These are phyloP conservation scores for Sminthopsis crassicaudata DNA, from an alignment of 2,113 vertebrate genomes.

Conservation along the genomic window DNA sequence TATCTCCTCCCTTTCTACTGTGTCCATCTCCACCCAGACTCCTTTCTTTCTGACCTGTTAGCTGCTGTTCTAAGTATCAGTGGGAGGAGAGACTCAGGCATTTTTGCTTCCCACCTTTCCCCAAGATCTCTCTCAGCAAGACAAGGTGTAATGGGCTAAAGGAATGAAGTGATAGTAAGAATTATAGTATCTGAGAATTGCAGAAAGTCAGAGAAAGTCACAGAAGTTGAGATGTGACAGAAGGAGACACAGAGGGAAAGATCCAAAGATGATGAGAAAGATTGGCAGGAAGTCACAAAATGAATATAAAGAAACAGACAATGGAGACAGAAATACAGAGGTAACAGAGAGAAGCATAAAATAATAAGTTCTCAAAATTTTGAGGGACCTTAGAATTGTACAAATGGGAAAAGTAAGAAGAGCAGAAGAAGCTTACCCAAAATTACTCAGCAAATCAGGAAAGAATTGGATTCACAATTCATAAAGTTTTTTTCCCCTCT, in stretches of 20 bases:
- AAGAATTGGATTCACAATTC: neutral
- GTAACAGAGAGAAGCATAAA: neutral
- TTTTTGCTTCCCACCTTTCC: neutral
- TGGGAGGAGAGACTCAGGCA: neutral
- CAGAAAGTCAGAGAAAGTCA: neutral
- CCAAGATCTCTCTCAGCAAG: neutral
- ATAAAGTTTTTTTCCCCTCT: neutral
- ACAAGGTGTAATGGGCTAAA: neutral
- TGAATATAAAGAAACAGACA: neutral
- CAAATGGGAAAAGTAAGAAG: neutral
- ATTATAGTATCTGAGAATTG: neutral
- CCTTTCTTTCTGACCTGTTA: neutral
- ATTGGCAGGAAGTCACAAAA: neutral
- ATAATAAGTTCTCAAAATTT: neutral
- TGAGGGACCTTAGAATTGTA: neutral
- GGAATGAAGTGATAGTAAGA: neutral
- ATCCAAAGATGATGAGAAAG: neutral
- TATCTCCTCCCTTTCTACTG: neutral
- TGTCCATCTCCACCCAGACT: neutral
- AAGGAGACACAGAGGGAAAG: neutral
- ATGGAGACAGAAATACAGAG: neutral
- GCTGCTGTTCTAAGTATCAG: neutral
- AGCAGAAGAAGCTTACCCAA: neutral
- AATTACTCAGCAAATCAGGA: neutral
- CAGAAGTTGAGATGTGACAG: neutral